Evolutionary conservation across 2,888 invertebrate genomes (phyloP).

Genomic region (Mechanitis messenoides): DNA sequence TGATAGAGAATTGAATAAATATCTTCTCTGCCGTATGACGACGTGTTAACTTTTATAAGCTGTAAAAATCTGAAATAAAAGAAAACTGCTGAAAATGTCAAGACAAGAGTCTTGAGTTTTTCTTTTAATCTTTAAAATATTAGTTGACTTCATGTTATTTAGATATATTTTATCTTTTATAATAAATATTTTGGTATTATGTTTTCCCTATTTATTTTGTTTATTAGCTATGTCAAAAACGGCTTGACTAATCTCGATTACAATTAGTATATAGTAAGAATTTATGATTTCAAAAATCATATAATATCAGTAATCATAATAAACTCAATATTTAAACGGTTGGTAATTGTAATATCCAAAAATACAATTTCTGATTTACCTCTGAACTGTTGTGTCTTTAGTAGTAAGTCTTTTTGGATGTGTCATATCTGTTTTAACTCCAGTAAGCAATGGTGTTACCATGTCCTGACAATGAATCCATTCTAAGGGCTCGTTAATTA

Average conservation of each 20-base stretch:
- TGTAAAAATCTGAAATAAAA: constrained; percentile 42
- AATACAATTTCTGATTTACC: constrained; percentile 30
- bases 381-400: constrained; percentile 30
- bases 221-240: too few species aligned
- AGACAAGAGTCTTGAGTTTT: too few species aligned
- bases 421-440: constrained; percentile 32
- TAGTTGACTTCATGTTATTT: too few species aligned
- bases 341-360: background rate
- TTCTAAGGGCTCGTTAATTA: constrained; percentile 22
- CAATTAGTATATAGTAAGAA: too few species aligned
- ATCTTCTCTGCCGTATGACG: constrained; percentile 38
- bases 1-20: constrained; percentile 45
- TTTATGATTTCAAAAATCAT: too few species aligned
- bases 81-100: too few species aligned
- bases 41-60: constrained; percentile 39
- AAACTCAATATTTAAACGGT: too few species aligned
- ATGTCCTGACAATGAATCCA: constrained; percentile 43
- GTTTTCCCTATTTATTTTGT: too few species aligned
- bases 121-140: too few species aligned
- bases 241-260: too few species aligned
- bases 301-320: background rate
- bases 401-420: constrained; percentile 14
- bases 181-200: too few species aligned
- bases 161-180: too few species aligned
- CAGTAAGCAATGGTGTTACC: constrained; percentile 42